These are phyloP conservation scores for Phrynocephalus versicolor DNA, from an alignment of 2,113 vertebrate species.

Conservation along the genomic window DNA sequence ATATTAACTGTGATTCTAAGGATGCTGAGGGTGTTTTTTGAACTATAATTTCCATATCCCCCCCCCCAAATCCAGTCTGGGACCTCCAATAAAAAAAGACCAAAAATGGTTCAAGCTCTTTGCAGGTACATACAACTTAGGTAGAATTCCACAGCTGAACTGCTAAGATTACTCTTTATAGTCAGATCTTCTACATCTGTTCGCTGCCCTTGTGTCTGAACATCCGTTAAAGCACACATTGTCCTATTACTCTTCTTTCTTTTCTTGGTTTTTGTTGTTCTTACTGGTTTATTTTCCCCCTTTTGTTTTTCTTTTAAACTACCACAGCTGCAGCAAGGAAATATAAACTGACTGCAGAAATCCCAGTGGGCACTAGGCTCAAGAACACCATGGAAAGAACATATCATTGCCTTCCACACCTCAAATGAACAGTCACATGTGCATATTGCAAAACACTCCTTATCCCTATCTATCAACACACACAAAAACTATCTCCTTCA, in stretches of 20 bases:
- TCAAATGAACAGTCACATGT: rapidly evolving
- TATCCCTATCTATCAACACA: neutral
- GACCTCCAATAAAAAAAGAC: too few relatives aligned
- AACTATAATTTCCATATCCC: too few relatives aligned
- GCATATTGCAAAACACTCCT: constrained; percentile 7
- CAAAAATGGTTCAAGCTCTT: neutral
- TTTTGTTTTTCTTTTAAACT: constrained; percentile 32
- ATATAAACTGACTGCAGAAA: constrained; percentile 46
- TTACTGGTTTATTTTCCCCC: constrained; percentile 27
- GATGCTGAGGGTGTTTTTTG: neutral
- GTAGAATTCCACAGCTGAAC: neutral
- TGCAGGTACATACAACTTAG: neutral
- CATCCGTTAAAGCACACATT: constrained; percentile 42
- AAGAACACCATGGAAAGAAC: constrained; percentile 45
- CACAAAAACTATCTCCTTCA: neutral
- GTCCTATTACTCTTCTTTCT: constrained; percentile 39
- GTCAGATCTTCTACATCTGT: constrained; percentile 19
- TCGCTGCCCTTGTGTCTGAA: constrained; percentile 12
- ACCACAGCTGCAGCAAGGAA: constrained; percentile 61
- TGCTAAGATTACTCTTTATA: constrained; percentile 38
- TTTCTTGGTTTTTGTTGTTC: constrained; percentile 32
- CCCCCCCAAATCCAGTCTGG: too few relatives aligned
- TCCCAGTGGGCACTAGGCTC: constrained; percentile 7
- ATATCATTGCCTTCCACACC: constrained; percentile 25
- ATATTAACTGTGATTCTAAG: neutral